Conservation (phyloP, 2,888 invertebrate species). For the Scelioninae gen. 2 region DNA sequence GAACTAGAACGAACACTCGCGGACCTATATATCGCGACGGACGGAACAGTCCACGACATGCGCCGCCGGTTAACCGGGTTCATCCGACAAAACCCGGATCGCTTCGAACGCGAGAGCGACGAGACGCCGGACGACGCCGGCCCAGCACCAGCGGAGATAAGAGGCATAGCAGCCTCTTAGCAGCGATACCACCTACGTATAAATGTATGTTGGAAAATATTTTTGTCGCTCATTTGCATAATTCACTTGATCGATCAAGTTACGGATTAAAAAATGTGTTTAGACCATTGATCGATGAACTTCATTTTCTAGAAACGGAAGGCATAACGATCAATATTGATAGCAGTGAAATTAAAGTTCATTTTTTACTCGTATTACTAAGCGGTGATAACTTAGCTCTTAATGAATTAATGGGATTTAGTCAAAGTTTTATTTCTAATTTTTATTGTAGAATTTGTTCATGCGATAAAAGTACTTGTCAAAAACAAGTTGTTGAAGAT, state of each 20-base stretch:
- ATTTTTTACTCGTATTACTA: slow-evolving; percentile 43
- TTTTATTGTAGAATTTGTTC: slow-evolving; percentile 42
- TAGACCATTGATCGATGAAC: slow-evolving; percentile 18
- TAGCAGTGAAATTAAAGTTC: background rate
- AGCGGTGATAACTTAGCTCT: slow-evolving; percentile 60
- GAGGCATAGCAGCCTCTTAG: too few relatives aligned
- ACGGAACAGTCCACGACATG: too few relatives aligned
- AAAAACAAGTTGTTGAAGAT: slow-evolving; percentile 32
- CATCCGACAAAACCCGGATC: too few relatives aligned
- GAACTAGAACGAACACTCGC: too few relatives aligned
- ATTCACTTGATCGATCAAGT: slow-evolving; percentile 17
- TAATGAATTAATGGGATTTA: slow-evolving; percentile 56
- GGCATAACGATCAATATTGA: slow-evolving; percentile 8
- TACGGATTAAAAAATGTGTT: slow-evolving; percentile 18
- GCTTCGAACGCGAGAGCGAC: too few relatives aligned
- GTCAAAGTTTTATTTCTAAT: slow-evolving; percentile 53
- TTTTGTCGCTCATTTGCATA: slow-evolving; percentile 46
- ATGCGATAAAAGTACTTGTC: slow-evolving; percentile 15
- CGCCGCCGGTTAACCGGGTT: too few relatives aligned
- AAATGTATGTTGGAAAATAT: slow-evolving; percentile 57
- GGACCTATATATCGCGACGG: too few relatives aligned
- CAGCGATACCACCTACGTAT: slow-evolving; percentile 57
- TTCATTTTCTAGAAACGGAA: slow-evolving; percentile 14
- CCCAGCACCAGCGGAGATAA: too few relatives aligned
- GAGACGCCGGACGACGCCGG: too few relatives aligned